Conservation (phyloP, 1,140 invertebrate species). For the Bilobella aurantiaca region DNA sequence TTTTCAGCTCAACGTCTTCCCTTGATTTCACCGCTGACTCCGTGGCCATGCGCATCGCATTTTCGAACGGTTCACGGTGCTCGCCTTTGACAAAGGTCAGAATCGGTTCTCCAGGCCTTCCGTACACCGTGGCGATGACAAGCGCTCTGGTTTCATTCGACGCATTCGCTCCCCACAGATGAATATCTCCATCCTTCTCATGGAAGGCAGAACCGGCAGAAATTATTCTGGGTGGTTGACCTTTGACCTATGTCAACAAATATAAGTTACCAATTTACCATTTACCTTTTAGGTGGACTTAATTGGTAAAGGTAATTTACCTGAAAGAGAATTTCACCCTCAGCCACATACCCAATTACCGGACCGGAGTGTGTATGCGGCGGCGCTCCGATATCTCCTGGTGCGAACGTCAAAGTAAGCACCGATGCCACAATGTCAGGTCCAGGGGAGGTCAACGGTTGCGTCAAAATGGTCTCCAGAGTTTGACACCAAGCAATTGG, state of each 20-base stretch:
- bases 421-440: not conserved
- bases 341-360: constrained; percentile 5
- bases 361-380: constrained; percentile 13
- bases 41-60: not conserved
- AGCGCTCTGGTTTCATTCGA: not conserved
- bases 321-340: constrained; percentile 15
- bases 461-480: not conserved
- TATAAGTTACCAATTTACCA: not conserved
- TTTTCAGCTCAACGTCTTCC: too few relatives aligned
- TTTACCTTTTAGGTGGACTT: not conserved
- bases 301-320: not conserved
- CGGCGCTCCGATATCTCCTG: not conserved
- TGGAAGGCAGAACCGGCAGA: not conserved
- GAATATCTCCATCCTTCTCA: constrained; percentile 6
- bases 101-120: not conserved
- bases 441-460: not conserved
- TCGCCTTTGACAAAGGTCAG: not conserved
- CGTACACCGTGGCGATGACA: not conserved
- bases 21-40: too few relatives aligned
- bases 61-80: not conserved
- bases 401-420: not conserved
- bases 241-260: not conserved
- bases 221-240: not conserved
- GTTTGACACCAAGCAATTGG: too few relatives aligned
- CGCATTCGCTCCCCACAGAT: constrained; percentile 5